Base-by-base conservation (phyloP, 2,113 vertebrate species). In the Arvicanthis niloticus region DNA sequence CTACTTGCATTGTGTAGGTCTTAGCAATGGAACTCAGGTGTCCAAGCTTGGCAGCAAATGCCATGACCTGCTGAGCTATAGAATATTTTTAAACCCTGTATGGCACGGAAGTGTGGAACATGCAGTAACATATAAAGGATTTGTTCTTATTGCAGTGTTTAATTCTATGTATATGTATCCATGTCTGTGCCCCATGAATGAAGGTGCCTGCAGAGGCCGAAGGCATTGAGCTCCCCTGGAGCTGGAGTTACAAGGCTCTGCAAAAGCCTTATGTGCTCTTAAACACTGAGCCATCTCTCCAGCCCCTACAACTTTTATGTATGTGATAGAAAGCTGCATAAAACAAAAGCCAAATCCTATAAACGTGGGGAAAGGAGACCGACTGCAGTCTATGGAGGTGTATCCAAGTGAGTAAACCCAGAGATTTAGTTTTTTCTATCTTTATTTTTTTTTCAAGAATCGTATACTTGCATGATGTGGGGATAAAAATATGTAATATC, bases 281-380 rank as follows among this genome's bases (percentile, higher is more conserved):
- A 60, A 15, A n/a, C 37, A 40, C 37, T 1, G 13, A 40, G n/a
- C 40, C 62, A 37, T 68, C 62, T 86, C 10, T 68, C 19, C 62
- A 86, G 84, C 62, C 17, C 82, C 42, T 37, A 68, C 56, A 12
- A 51, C 22, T 48, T 10, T 78, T 31, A 60, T 42, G 19, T n/a
- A 16, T 19, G 45, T 29, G 37, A 68, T 68, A 90, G 80, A 67
- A 11, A 91, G 53, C 31, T 92, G 1, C 56, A 24, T 51, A 42
- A 88, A 93, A 67, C 6, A 88, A 92, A 94, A 88, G 10, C n/a
- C 67, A 92, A 92, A 75, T 45, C 37, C 22, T 76, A 7, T 75
- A 75, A 82, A 26, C 12, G 45, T 34, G 0, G 11, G 40, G 22
- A 62, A 21, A 68, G 29, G 48, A 72, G 56, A 45, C n/a, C 0